Conservation (phyloP, 2,797 vertebrate species). For the Peromyscus eremicus region DNA sequence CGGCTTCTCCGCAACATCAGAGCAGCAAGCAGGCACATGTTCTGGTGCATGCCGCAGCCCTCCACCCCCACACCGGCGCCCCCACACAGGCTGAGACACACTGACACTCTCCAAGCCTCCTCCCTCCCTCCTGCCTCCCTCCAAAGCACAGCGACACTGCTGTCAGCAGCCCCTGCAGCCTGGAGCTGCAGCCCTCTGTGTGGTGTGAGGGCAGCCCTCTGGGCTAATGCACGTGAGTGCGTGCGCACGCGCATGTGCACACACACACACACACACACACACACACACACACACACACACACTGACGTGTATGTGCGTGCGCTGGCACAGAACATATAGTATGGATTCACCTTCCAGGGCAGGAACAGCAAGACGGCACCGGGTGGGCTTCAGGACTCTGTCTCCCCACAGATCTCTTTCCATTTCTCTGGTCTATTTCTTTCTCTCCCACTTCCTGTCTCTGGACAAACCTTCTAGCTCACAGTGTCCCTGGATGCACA, state of each 20-base stretch:
- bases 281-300: no score
- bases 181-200: background rate
- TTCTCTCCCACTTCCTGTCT: background rate
- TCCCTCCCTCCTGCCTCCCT: conserved; percentile 28
- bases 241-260: rapidly evolving
- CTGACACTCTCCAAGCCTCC: conserved; percentile 75
- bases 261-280: background rate
- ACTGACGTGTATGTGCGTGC: rapidly evolving
- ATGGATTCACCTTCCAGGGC: background rate
- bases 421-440: background rate
- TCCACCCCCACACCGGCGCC: conserved; percentile 78
- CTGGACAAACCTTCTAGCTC: background rate
- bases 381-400: background rate
- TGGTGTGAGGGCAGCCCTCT: background rate
- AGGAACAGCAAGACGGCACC: background rate
- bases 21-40: conserved; percentile 67
- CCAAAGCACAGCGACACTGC: conserved; percentile 33
- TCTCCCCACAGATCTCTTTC: background rate
- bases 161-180: conserved; percentile 61
- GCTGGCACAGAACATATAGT: background rate
- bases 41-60: conserved; percentile 79
- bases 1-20: background rate
- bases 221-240: background rate
- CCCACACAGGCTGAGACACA: conserved; percentile 81
- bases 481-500: background rate